These are phyloP conservation scores for Haliclona indistincta DNA, from an alignment of 37 sponge, comb jelly and placozoan genomes.

Conservation along the genomic window DNA sequence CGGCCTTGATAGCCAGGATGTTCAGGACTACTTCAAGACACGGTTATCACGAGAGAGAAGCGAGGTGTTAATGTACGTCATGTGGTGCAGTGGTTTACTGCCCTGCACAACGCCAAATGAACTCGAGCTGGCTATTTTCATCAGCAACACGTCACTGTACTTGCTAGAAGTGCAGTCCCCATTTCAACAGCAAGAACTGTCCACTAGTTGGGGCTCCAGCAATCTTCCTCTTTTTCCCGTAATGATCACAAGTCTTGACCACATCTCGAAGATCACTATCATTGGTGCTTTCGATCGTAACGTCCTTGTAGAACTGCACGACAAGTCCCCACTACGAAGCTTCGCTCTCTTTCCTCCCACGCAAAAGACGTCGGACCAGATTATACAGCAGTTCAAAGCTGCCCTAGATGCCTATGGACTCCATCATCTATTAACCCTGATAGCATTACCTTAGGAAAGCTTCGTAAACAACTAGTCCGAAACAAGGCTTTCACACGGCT, in stretches of 20 bases:
- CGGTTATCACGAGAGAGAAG: conserved; percentile 15
- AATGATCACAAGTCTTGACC: neutral
- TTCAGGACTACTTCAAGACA: conserved; percentile 12
- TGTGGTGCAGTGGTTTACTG: conserved; percentile 37
- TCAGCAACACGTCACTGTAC: conserved; percentile 41
- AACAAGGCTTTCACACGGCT: conserved; percentile 2
- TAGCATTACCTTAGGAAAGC: neutral
- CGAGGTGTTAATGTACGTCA: conserved; percentile 45
- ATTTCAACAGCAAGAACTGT: neutral
- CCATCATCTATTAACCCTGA: conserved; percentile 22
- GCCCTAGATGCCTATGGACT: conserved; percentile 37
- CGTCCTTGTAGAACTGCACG: conserved; percentile 24
- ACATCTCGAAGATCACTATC: conserved; percentile 11
- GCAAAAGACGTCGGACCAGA: neutral
- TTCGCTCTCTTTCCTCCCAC: conserved; percentile 50
- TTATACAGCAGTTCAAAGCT: conserved; percentile 52
- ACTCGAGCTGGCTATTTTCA: conserved; percentile 27
- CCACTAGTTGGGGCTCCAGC: conserved; percentile 24
- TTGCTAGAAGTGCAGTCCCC: conserved; percentile 43
- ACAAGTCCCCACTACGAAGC: conserved; percentile 11
- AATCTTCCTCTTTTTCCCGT: conserved; percentile 37
- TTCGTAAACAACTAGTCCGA: conserved; percentile 25
- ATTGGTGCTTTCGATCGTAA: conserved; percentile 48
- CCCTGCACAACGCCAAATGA: conserved; percentile 21
- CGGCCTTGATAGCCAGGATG: conserved; percentile 29